Evolutionary conservation across 2,797 vertebrate species (phyloP).

Genomic region (Anguilla marmorata): DNA sequence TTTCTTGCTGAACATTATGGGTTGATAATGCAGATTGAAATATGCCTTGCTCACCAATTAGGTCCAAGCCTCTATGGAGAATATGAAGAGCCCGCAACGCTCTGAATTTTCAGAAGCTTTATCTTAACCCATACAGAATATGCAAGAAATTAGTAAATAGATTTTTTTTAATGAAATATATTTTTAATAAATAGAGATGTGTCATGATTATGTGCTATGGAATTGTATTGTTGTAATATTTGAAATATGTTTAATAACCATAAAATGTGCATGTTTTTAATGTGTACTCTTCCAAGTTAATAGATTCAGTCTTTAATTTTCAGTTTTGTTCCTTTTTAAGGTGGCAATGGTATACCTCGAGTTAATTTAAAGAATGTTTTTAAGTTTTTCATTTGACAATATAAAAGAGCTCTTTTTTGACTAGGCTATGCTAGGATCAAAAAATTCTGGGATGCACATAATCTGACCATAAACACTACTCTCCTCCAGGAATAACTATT

Average conservation of each 20-base stretch:
- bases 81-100: neutral
- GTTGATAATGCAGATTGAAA: neutral
- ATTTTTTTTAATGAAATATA: slow-evolving; percentile 22
- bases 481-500: neutral
- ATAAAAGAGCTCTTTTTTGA: neutral
- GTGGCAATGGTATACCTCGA: neutral
- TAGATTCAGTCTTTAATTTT: neutral
- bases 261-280: slow-evolving; percentile 26
- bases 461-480: neutral
- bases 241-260: slow-evolving; percentile 24
- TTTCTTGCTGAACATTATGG: neutral
- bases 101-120: slow-evolving; percentile 21
- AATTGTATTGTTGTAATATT: slow-evolving; percentile 8
- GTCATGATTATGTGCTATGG: slow-evolving; percentile 4
- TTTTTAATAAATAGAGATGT: slow-evolving; percentile 18
- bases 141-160: neutral
- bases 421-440: slow-evolving; percentile 5
- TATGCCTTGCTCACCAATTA: neutral
- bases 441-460: neutral
- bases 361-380: slow-evolving; percentile 12
- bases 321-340: neutral
- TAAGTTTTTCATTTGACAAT: slow-evolving; percentile 21
- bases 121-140: slow-evolving; percentile 15
- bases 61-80: neutral
- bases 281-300: slow-evolving; percentile 7